Base-by-base conservation (phyloP, 2,113 vertebrate species). In the Tragelaphus scriptus region DNA sequence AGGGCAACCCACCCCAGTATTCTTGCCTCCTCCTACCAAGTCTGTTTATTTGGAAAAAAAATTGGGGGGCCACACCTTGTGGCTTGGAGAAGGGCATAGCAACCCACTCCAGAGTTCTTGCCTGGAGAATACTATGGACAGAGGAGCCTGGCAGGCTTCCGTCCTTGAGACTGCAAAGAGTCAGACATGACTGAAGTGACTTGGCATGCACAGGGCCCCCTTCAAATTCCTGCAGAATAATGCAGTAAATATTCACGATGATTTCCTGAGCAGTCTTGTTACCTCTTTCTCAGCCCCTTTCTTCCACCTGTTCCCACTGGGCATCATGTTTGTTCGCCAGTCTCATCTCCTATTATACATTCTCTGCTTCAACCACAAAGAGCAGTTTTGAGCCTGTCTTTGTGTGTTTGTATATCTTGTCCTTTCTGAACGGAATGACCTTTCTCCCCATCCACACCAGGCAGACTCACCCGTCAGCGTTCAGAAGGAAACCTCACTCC, bases 271-370 rank as follows among this genome's bases (percentile, higher is more conserved):
- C 47, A 2, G 3, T 17, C 3, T 44, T 40, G 30, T n/a, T 2
- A 6, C 26, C 63, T 58, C 36, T 77, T 93, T 16, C n/a, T 26
- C 4, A 8, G 25, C n/a, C 30, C 32, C 21, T 88, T 90, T 44
- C 12, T 53, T 55, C 28, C 3, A 1, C 7, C 3, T 23, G 1
- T 40, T 55, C 87, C n/a, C 49, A 10, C 15, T 4, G 2, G 80
- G 9, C 1, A 1, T 30, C 11, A 3, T 1, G 1, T 40, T 68
- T 88, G 68, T n/a, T 68, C 17, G 13, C n/a, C 15, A 5, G 17
- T 26, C 25, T 40, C 40, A 19, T 71, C 53, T 91, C 40, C 26
- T 28, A 0, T 36, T 56, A 26, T 5, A 40, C 19, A 26, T 32
- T 23, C 94, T 19, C 8, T 44, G 55, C 40, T 47, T 80, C 47